Base-by-base conservation (phyloP, 2,888 invertebrate genomes). In the Nebria salina region DNA sequence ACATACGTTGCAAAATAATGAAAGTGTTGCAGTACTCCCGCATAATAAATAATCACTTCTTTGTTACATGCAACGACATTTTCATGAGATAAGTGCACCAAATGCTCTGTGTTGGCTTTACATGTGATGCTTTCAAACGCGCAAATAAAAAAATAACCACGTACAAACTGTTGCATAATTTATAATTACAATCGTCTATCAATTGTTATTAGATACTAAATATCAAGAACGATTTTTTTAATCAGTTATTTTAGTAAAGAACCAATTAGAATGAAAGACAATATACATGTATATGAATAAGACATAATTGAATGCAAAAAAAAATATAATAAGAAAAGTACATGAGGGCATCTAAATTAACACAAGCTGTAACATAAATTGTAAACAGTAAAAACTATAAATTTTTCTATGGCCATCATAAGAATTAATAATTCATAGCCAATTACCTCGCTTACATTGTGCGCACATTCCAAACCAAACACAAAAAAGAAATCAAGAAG, bases 351-450 rank as follows among this genome's bases (percentile, higher is more conserved):
- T 20, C 70, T 26, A 26, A 7, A 70, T 70, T 70, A 70, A 66
- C 25, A 25, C 25, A 11, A 15, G 13, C 65, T 6, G 15, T 13
- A 66, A 2, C 15, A 25, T 66, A 66, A 66, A 66, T 66, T 8
- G 25, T 15, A 66, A 66, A 70, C 25, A 70, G 54, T 54, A 54
- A 54, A 54, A 54, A 54, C 13, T 8, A 54, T 8, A 54, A 54
- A 54, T 15, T 68, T 78, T 78, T 74, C 42, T 65, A 75, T 54
- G 41, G 72, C 15, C 75, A 75, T 80, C 64, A 80, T 70, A 80
- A 80, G 75, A 75, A 80, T 80, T 80, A 80, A 68, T 80, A 80
- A 75, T 80, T 80, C 80, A 80, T 80, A 80, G 54, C 34, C 80
- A 80, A 80, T 80, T 80, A 80, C 75, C 13, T 65, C 9, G 70